Conservation (phyloP, 2,113 vertebrate species). For the Rynchops niger region DNA sequence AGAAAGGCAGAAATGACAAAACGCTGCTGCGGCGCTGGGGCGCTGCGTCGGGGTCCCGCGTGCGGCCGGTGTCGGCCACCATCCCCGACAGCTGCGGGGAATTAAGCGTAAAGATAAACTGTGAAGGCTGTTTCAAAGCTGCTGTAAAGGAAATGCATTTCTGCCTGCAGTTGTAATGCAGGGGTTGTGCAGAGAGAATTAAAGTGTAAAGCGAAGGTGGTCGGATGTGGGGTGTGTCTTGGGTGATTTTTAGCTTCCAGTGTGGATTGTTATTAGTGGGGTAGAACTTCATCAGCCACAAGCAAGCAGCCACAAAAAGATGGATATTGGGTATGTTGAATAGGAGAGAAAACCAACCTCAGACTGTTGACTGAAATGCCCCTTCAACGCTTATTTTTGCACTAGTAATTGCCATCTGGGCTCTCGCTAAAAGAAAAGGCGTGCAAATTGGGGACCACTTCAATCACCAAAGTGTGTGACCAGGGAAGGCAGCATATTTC, state of each 20-base stretch:
- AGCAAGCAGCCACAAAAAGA: not conserved
- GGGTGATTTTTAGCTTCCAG: not conserved
- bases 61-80: not conserved
- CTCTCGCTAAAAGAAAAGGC: not conserved
- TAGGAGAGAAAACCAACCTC: not conserved
- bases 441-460: not conserved
- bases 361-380: not conserved
- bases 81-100: slow-evolving; percentile 60
- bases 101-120: slow-evolving; percentile 66
- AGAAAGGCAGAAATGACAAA: slow-evolving; percentile 54
- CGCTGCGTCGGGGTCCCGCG: not conserved
- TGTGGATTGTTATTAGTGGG: not conserved
- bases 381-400: not conserved
- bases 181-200: not conserved
- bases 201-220: not conserved
- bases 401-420: not conserved
- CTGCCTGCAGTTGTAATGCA: not conserved
- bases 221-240: not conserved
- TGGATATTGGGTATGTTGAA: not conserved
- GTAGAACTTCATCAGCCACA: not conserved
- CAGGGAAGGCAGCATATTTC: not conserved
- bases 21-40: slow-evolving; percentile 1
- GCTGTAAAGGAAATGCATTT: slow-evolving; percentile 18
- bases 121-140: slow-evolving; percentile 63
- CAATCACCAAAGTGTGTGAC: not conserved